Percentiles rank a stretch among this genome's conserved stretches.
phyloP scores from a whole-genome alignment of 2,113 vertebrate species.

The Erythrolamprus reginae region DNA sequence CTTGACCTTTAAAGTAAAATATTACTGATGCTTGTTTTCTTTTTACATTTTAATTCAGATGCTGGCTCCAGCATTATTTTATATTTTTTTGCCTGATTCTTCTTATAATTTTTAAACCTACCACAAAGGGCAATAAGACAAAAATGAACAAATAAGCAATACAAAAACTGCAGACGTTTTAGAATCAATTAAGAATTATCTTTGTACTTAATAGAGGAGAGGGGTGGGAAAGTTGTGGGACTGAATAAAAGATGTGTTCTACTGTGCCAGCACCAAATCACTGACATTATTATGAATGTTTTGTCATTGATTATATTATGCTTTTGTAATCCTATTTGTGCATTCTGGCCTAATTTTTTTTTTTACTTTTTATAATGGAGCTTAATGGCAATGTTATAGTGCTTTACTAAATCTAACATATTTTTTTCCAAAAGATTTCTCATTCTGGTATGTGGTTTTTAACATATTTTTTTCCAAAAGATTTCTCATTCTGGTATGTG shows the following conservation, averaged over 20 bases:
- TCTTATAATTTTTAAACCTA: neutral
- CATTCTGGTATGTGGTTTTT: slow-evolving; percentile 56
- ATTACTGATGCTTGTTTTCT: neutral
- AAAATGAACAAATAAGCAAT: neutral
- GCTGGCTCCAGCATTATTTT: neutral
- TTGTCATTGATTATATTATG: neutral
- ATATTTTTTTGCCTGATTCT: neutral
- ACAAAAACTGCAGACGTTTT: neutral
- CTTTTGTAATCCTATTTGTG: neutral
- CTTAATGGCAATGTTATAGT: neutral
- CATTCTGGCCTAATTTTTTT: neutral
- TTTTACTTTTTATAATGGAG: slow-evolving; percentile 8
- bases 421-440: slow-evolving; percentile 28
- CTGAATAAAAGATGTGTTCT: neutral
- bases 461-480: too few relatives aligned
- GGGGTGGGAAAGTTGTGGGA: neutral
- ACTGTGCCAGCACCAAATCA: neutral
- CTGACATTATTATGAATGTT: neutral
- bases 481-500: slow-evolving; percentile 46
- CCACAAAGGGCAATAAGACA: neutral
- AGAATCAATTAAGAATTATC: neutral
- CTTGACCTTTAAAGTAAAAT: neutral
- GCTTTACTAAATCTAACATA: slow-evolving; percentile 23
- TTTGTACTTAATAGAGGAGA: neutral
- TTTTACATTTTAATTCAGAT: neutral